A percentile compares a stretch with the other conserved stretches of the same genome.
Evolutionary conservation across 2,113 vertebrate species (phyloP).

Genomic region (Peromyscus polionotus): DNA sequence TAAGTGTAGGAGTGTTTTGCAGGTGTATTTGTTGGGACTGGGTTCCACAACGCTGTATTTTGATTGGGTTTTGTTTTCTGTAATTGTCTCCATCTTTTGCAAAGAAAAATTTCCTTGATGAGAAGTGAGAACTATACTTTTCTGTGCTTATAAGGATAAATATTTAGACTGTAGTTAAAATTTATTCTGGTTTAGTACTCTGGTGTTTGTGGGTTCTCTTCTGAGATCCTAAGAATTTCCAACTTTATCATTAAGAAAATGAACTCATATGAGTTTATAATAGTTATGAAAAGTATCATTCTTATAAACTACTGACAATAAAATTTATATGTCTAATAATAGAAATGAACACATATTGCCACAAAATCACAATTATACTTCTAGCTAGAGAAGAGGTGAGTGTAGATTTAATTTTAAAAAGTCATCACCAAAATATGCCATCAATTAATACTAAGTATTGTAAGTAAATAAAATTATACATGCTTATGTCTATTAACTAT

Average conservation of each 20-base stretch:
- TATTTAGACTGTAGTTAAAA: not conserved
- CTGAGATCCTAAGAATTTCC: not conserved
- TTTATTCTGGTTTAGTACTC: not conserved
- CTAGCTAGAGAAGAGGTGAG: not conserved
- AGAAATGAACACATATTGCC: not conserved
- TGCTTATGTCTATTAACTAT: not conserved
- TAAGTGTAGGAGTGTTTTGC: not conserved
- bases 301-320: not conserved
- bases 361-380: not conserved
- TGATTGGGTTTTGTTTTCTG: not conserved
- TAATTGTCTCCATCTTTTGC: not conserved
- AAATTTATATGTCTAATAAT: not conserved
- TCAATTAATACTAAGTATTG: not conserved
- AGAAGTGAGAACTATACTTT: not conserved
- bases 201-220: not conserved
- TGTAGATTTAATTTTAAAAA: not conserved
- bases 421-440: not conserved
- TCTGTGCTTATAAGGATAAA: not conserved
- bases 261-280: not conserved
- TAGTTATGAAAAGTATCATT: not conserved
- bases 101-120: not conserved
- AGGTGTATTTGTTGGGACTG: not conserved
- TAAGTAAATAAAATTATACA: not conserved
- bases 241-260: not conserved
- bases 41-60: not conserved